These are phyloP conservation scores for Scaptodrosophila latifasciaeformis DNA, from an alignment of 2,888 invertebrate genomes.

Conservation along the genomic window DNA sequence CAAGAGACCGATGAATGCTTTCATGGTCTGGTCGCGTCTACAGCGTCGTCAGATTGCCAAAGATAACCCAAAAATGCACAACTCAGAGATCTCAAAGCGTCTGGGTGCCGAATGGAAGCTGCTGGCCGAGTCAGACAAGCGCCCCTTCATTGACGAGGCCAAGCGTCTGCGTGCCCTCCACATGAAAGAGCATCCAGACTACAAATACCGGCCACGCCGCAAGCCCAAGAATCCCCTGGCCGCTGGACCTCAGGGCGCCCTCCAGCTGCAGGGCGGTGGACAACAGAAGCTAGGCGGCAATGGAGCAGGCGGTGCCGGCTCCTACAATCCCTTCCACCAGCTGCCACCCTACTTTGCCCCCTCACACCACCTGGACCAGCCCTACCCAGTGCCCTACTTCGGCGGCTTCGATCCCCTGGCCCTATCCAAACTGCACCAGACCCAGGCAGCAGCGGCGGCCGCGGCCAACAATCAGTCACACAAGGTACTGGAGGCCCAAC, in stretches of 20 bases:
- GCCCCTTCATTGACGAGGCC: slow-evolving; percentile 96
- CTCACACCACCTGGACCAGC: slow-evolving; percentile 81
- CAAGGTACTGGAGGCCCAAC: slow-evolving; percentile 71
- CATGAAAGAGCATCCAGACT: slow-evolving; percentile 94
- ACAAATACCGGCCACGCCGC: slow-evolving; percentile 90
- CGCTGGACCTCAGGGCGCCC: slow-evolving; percentile 63
- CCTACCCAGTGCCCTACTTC: slow-evolving; percentile 75
- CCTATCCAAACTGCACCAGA: slow-evolving; percentile 73
- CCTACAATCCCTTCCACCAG: slow-evolving; percentile 80
- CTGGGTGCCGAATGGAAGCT: slow-evolving; percentile 96
- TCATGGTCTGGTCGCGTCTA: slow-evolving; percentile 96
- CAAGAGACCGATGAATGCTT: slow-evolving; percentile 98
- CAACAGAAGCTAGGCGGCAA: slow-evolving; percentile 65
- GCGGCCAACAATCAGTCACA: slow-evolving; percentile 71
- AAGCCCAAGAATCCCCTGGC: slow-evolving; percentile 86
- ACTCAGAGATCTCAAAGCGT: no score
- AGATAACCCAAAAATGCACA: slow-evolving; percentile 96
- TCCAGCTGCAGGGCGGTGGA: slow-evolving; percentile 69
- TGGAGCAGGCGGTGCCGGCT: slow-evolving; percentile 74
- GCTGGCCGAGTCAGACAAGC: slow-evolving; percentile 88
- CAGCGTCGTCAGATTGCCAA: slow-evolving; percentile 94
- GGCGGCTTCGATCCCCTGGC: slow-evolving; percentile 75
- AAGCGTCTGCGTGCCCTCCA: slow-evolving; percentile 90
- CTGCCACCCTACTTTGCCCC: slow-evolving; percentile 86
- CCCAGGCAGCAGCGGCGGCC: slow-evolving; percentile 71